phyloP scores from a whole-genome alignment of 2,888 invertebrate genomes.

The Oasisia sp. region DNA sequence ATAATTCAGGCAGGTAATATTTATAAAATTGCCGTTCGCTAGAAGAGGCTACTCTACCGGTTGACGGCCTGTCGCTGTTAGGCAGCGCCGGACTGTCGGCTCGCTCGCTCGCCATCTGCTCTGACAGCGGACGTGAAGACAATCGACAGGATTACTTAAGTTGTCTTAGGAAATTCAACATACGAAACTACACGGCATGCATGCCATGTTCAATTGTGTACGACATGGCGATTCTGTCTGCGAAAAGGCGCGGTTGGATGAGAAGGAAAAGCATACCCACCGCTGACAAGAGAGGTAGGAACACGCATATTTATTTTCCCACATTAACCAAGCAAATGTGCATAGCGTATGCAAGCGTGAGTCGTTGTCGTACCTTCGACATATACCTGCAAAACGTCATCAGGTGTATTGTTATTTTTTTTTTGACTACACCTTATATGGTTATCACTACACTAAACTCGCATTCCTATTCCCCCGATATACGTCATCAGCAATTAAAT shows the following conservation, averaged over 20 bases:
- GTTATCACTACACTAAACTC: neutral
- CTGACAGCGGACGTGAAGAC: neutral
- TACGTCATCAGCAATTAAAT: neutral
- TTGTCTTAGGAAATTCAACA: neutral
- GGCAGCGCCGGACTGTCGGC: neutral
- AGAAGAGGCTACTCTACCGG: neutral
- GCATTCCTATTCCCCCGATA: neutral
- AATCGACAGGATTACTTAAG: neutral
- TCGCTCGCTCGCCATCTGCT: neutral
- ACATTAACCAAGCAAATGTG: neutral
- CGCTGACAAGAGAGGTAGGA: neutral
- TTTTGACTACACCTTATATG: no score
- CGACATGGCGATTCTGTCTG: neutral
- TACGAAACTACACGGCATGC: neutral
- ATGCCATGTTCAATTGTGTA: neutral
- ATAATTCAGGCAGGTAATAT: conserved; percentile 17
- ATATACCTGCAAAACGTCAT: no score
- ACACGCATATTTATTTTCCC: neutral
- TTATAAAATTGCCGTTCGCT: conserved; percentile 13
- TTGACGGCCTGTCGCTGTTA: neutral
- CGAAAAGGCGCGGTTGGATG: neutral
- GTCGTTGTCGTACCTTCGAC: no score
- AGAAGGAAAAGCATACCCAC: neutral
- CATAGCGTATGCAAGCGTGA: neutral
- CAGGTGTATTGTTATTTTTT: no score